Conservation (phyloP, 2,888 invertebrate genomes). For the Bruchidius siliquastri region DNA sequence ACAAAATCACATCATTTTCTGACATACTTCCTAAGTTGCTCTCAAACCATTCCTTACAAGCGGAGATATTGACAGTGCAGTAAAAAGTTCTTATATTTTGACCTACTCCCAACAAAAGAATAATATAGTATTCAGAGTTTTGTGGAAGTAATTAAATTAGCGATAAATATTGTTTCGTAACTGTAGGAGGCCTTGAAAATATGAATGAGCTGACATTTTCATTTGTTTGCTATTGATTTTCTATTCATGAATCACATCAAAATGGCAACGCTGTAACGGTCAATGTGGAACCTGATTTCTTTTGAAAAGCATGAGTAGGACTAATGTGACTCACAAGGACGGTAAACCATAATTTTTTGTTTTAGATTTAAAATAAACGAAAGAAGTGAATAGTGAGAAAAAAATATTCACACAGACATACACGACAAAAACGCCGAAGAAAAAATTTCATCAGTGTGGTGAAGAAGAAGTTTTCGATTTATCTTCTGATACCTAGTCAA, state of each 20-base stretch:
- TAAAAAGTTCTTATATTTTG: background rate
- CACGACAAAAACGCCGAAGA: slow-evolving; percentile 30
- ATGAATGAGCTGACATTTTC: background rate
- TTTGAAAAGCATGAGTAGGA: no score
- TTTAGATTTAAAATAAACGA: slow-evolving; percentile 22
- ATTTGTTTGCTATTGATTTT: no score
- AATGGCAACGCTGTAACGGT: no score
- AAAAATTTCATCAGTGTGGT: slow-evolving; percentile 13
- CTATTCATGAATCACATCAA: no score
- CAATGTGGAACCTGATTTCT: no score
- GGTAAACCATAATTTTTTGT: slow-evolving; percentile 6
- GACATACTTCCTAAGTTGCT: no score
- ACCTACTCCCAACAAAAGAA: background rate
- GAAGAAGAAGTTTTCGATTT: slow-evolving; percentile 20
- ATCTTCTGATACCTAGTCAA: slow-evolving; percentile 22
- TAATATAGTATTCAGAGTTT: slow-evolving; percentile 4
- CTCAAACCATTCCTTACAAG: no score
- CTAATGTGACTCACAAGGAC: background rate
- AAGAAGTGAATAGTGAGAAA: slow-evolving; percentile 18
- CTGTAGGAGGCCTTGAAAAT: no score
- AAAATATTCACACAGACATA: slow-evolving; percentile 9
- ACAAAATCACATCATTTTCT: no score
- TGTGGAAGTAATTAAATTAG: slow-evolving; percentile 5
- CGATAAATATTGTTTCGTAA: no score
- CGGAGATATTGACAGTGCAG: background rate